Evolutionary conservation across 2,797 vertebrate species (phyloP), one percentile per base, ranked within the genome.

Genomic region (Falco peregrinus): DNA sequence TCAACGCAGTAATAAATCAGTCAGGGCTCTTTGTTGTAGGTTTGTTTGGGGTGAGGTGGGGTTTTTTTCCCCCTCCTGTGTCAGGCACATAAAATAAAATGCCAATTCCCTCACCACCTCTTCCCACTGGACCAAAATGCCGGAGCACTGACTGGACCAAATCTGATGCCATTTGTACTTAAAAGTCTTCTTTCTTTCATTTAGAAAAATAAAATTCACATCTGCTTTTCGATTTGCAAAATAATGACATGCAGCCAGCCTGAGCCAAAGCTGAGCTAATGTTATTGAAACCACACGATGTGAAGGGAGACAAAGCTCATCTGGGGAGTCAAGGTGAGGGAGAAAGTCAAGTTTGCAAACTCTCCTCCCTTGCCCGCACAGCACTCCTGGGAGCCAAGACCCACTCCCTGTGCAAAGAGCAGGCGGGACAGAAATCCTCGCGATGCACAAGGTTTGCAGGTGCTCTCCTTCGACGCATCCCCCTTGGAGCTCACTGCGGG

Each of bases 1-100:
- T 97, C 96, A 97, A 86, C 81, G 87, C 90, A 84, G 92, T 93
- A 94, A 96, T 97, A 97, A 97, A 97, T 97, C 97, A 97, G 92
- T 95, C 93, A 96, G 87, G 22, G 84, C 59, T 96, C 88, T 97
- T 96, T 97, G 94, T 92, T 96, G 84, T 61, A 91, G 83, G 80
- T 76, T 96, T 90, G 92, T 59, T 43, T 9, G 33, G 5, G 25
- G 39, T 26, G 50, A 33, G 37, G 24, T 48, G 39, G 24, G 41
- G 0, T 3, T 80, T 95, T 90, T 75, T 88, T 56, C 4, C 3
- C 82, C 45, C 64, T 84, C 71, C 65, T 48, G 33, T 87, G 73
- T 77, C 65, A 94, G 81, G 60, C 70, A 59, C 90, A 92, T 90
- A 76, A 95, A 93, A 95, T 84, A 92, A 96, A 95, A 95, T 61